These are phyloP conservation scores for Phortica variegata DNA, from an alignment of 1,140 invertebrate genomes.

Conservation along the genomic window DNA sequence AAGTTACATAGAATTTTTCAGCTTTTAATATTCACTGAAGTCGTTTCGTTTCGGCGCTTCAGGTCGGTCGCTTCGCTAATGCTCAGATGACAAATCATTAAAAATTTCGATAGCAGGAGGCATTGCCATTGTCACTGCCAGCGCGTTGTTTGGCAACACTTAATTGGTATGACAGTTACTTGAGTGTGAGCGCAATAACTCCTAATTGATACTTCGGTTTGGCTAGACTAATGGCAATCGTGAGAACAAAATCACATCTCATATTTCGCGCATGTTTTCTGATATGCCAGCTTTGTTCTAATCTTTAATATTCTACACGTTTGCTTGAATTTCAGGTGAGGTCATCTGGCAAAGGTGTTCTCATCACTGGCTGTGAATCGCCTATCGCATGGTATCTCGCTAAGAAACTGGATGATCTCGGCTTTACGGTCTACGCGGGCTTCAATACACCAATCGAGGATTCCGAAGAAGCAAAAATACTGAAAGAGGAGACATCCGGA, in stretches of 20 bases:
- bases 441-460: conserved; percentile 68
- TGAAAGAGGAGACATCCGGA: conserved; percentile 74
- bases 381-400: conserved; percentile 74
- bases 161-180: conserved; percentile 25
- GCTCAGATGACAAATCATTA: too few relatives aligned
- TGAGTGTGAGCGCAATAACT: conserved; percentile 11
- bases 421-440: conserved; percentile 79
- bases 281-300: background rate
- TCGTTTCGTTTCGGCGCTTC: background rate
- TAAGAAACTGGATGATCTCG: conserved; percentile 74
- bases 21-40: conserved; percentile 2
- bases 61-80: conserved; percentile 1
- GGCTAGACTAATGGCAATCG: too few relatives aligned
- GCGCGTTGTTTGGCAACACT: too few relatives aligned
- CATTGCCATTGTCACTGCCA: too few relatives aligned
- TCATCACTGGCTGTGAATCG: conserved; percentile 83
- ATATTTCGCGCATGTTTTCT: conserved; percentile 5
- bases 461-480: conserved; percentile 66
- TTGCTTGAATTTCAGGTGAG: too few relatives aligned
- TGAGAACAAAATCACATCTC: too few relatives aligned
- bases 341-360: conserved; percentile 74
- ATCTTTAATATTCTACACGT: too few relatives aligned
- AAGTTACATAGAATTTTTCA: conserved; percentile 4
- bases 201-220: conserved; percentile 1
- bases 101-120: too few relatives aligned